Conservation (phyloP, 2,888 invertebrate species). For the Parapristionchus giblindavisi region DNA sequence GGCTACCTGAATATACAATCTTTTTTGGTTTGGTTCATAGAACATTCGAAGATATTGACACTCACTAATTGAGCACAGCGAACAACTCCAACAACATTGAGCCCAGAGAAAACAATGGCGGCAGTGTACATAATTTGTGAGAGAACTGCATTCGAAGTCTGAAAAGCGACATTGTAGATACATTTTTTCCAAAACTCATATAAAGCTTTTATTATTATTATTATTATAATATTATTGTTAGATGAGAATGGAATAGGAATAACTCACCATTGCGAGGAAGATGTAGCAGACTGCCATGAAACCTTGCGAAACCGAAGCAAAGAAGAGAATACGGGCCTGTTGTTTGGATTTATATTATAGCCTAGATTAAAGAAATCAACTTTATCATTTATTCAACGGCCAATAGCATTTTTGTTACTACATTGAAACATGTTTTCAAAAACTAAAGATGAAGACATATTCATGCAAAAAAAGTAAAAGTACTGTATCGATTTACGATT, state of each 20-base stretch:
- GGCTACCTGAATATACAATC: slow-evolving; percentile 39
- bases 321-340: slow-evolving; percentile 47
- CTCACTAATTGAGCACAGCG: slow-evolving; percentile 55
- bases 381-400: no score
- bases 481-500: no score
- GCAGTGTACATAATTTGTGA: slow-evolving; percentile 56
- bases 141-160: slow-evolving; percentile 43
- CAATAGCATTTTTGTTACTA: no score
- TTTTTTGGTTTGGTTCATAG: not conserved
- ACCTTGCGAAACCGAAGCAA: slow-evolving; percentile 48
- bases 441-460: no score
- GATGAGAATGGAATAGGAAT: not conserved
- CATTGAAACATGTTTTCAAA: no score
- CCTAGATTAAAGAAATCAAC: no score
- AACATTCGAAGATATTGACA: not conserved
- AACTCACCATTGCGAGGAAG: slow-evolving; percentile 46
- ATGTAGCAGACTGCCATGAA: slow-evolving; percentile 53
- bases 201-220: no score
- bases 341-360: no score
- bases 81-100: slow-evolving; percentile 57
- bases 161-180: no score
- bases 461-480: no score
- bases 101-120: slow-evolving; percentile 51
- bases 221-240: not conserved
- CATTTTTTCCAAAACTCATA: no score